phyloP scores from a whole-genome alignment of 2,888 invertebrate species.

The Conistra vaccinii region DNA sequence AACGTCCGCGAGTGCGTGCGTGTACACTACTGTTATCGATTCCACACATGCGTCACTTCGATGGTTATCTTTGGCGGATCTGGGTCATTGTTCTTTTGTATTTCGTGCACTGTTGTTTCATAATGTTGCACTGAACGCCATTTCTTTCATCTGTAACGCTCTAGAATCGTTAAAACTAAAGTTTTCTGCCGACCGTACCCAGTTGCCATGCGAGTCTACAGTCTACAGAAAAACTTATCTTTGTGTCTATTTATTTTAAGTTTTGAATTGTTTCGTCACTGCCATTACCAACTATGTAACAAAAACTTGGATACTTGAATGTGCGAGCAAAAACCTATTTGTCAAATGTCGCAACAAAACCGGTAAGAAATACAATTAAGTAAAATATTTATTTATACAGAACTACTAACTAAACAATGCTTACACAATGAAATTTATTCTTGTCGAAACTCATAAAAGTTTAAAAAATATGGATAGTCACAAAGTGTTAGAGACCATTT shows the following conservation, averaged over 20 bases:
- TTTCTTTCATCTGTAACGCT: slow-evolving; percentile 59
- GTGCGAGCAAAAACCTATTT: slow-evolving; percentile 68
- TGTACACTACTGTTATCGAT: slow-evolving; percentile 89
- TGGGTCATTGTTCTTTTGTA: slow-evolving; percentile 90
- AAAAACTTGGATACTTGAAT: slow-evolving; percentile 71
- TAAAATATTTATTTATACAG: slow-evolving; percentile 60
- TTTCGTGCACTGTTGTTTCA: slow-evolving; percentile 77
- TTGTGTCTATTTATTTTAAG: slow-evolving; percentile 56
- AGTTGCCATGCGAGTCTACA: slow-evolving; percentile 46
- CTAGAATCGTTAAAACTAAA: slow-evolving; percentile 33
- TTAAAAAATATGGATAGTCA: slow-evolving; percentile 33
- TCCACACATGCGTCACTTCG: slow-evolving; percentile 89
- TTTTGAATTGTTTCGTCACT: slow-evolving; percentile 61
- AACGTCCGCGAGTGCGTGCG: slow-evolving; percentile 86
- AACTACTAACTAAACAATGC: slow-evolving; percentile 47
- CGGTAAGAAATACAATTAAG: slow-evolving; percentile 61
- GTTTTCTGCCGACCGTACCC: slow-evolving; percentile 12
- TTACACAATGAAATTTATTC: slow-evolving; percentile 46
- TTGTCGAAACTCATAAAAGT: slow-evolving; percentile 45
- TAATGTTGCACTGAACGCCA: slow-evolving; percentile 70
- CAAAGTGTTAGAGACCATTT: slow-evolving; percentile 44
- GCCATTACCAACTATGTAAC: slow-evolving; percentile 60
- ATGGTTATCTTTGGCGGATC: slow-evolving; percentile 89
- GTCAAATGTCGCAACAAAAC: slow-evolving; percentile 63
- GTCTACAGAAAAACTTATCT: slow-evolving; percentile 42